phyloP scores from a whole-genome alignment of 2,888 invertebrate species.

The Eupithecia dodoneata region DNA sequence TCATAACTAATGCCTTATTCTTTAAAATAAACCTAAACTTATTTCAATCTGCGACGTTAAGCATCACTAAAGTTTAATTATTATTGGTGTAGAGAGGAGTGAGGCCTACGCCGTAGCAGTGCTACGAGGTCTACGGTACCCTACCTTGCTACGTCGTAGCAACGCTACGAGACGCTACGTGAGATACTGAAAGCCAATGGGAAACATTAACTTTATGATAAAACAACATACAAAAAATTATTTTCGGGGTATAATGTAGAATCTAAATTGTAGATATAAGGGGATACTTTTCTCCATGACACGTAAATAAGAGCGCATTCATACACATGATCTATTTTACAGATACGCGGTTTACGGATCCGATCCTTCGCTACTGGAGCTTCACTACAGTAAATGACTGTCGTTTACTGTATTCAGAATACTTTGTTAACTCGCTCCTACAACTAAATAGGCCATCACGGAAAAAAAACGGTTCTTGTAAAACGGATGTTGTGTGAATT shows the following conservation, averaged over 20 bases:
- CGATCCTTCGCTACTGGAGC: too few species aligned
- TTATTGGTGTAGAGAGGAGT: not conserved
- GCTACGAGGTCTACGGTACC: conserved; percentile 12
- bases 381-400: too few species aligned
- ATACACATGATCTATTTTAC: too few species aligned
- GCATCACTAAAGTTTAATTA: not conserved
- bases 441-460: too few species aligned
- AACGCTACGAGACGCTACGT: conserved; percentile 11
- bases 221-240: too few species aligned
- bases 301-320: not conserved
- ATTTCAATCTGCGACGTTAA: not conserved
- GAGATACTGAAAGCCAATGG: not conserved
- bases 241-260: not conserved
- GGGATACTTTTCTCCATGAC: not conserved
- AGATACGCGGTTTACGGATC: too few species aligned
- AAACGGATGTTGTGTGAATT: too few species aligned
- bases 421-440: too few species aligned
- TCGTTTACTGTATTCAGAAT: too few species aligned
- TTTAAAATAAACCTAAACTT: too few species aligned
- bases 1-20: not conserved
- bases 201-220: too few species aligned
- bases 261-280: not conserved
- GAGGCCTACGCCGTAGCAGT: conserved; percentile 14
- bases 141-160: conserved; percentile 17
- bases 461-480: too few species aligned